Evolutionary conservation across 2,888 invertebrate species (phyloP).

Genomic region (Mechanitis mazaeus): DNA sequence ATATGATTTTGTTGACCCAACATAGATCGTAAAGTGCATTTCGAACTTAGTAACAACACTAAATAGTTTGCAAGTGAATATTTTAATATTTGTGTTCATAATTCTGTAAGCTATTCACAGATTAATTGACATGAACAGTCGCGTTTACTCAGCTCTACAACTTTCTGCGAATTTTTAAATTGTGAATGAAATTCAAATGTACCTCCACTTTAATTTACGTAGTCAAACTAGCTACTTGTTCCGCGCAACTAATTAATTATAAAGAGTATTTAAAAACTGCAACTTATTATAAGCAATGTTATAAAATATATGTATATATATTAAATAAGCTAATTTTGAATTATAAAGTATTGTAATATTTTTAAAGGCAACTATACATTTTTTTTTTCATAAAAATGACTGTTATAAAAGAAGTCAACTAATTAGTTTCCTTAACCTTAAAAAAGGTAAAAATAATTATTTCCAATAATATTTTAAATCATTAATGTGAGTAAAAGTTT

Average conservation of each 20-base stretch:
- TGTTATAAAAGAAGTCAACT: too few species aligned
- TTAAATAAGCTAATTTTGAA: too few species aligned
- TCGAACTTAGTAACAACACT: background rate
- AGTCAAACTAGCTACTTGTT: slow-evolving; percentile 29
- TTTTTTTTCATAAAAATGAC: too few species aligned
- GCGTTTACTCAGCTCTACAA: slow-evolving; percentile 52
- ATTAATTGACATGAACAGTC: slow-evolving; percentile 53
- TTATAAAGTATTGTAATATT: too few species aligned
- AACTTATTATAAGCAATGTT: slow-evolving; percentile 12
- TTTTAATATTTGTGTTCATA: slow-evolving; percentile 20
- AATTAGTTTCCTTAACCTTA: too few species aligned
- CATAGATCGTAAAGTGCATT: background rate
- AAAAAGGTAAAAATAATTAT: too few species aligned
- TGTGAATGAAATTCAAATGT: slow-evolving; percentile 29
- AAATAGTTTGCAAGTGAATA: background rate
- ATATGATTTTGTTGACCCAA: too few species aligned
- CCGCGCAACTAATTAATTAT: slow-evolving; percentile 28
- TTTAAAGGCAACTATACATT: too few species aligned
- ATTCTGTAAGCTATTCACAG: slow-evolving; percentile 25
- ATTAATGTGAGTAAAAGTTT: slow-evolving; percentile 44
- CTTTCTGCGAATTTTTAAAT: slow-evolving; percentile 33
- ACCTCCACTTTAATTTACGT: slow-evolving; percentile 30
- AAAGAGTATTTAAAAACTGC: slow-evolving; percentile 26
- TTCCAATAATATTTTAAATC: background rate
- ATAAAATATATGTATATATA: too few species aligned